These are phyloP conservation scores for Cyrtorhinus lividipennis DNA, from an alignment of 1,140 invertebrate species.

Conservation along the genomic window DNA sequence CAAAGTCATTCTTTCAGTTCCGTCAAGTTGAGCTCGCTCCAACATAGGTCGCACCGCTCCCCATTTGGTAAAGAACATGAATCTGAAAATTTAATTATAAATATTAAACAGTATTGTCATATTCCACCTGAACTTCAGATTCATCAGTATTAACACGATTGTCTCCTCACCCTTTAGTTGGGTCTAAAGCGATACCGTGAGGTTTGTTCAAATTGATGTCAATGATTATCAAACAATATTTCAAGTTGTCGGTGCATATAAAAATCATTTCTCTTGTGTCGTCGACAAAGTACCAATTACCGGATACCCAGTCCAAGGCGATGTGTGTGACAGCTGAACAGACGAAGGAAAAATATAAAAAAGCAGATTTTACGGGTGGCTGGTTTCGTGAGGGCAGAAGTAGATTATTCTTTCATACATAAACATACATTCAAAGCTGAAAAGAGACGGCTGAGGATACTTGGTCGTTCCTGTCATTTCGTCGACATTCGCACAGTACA, in stretches of 20 bases:
- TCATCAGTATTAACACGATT: too few species aligned
- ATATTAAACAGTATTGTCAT: too few species aligned
- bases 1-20: conserved; percentile 36
- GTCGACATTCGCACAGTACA: conserved; percentile 45
- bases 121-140: too few species aligned
- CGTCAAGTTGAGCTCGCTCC: conserved; percentile 45
- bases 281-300: conserved; percentile 76
- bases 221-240: conserved; percentile 48
- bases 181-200: conserved; percentile 65
- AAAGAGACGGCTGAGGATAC: conserved; percentile 38
- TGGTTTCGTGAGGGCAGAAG: too few species aligned
- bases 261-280: conserved; percentile 53
- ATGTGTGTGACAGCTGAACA: conserved; percentile 49
- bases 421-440: conserved; percentile 41
- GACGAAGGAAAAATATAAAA: too few species aligned
- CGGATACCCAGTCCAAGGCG: conserved; percentile 69
- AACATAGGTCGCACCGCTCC: conserved; percentile 44
- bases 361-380: too few species aligned
- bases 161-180: conserved; percentile 51
- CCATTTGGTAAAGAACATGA: conserved; percentile 65
- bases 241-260: conserved; percentile 46
- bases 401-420: too few species aligned
- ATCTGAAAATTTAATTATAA: conserved; percentile 35
- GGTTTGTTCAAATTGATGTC: conserved; percentile 55
- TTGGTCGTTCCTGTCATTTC: conserved; percentile 41